Conservation (phyloP, 2,113 vertebrate species). For the Elephantulus edwardii region DNA sequence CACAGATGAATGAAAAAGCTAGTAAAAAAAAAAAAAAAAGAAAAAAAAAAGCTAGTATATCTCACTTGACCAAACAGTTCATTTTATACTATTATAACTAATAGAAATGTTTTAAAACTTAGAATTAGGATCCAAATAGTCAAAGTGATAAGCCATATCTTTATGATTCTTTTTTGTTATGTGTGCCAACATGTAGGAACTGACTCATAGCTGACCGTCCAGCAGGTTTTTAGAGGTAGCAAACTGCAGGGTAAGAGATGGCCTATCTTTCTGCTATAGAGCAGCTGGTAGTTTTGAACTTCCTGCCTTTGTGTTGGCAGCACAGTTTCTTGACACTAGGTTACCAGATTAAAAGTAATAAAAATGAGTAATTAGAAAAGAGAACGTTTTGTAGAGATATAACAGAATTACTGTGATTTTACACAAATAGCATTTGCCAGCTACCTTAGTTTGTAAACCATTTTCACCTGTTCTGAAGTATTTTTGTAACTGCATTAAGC, state of each 20-base stretch:
- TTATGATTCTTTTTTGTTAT: not conserved
- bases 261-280: too few relatives aligned
- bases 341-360: not conserved
- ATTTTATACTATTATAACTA: not conserved
- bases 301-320: too few relatives aligned
- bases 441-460: not conserved
- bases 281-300: too few relatives aligned
- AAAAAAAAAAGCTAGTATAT: too few relatives aligned
- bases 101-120: not conserved
- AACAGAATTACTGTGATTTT: not conserved
- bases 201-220: too few relatives aligned
- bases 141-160: not conserved
- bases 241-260: too few relatives aligned
- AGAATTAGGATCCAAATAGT: not conserved
- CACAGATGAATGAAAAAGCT: not conserved
- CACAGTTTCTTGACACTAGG: too few relatives aligned
- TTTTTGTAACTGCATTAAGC: not conserved
- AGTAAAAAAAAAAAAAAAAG: too few relatives aligned
- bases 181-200: not conserved
- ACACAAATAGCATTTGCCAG: not conserved
- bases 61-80: constrained; percentile 25
- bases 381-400: too few relatives aligned
- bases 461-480: not conserved
- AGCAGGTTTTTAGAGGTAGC: too few relatives aligned
- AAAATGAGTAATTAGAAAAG: constrained; percentile 7